Percentiles rank a stretch among this genome's conserved stretches.
Conservation (phyloP, 2,113 vertebrate species). For the Tyto alba region DNA sequence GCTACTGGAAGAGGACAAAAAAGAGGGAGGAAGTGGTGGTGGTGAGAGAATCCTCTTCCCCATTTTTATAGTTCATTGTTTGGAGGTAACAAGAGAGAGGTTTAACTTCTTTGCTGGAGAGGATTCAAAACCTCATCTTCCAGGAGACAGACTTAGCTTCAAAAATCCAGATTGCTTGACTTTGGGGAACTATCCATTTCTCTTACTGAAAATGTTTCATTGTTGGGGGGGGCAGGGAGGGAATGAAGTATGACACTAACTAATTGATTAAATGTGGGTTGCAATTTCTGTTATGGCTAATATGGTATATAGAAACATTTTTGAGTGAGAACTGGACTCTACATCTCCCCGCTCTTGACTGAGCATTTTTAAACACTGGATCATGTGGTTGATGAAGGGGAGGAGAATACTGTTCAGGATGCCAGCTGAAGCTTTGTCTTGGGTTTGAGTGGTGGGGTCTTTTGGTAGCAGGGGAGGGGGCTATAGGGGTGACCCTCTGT, state of each 20-base stretch:
- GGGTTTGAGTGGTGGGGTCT: too few species aligned
- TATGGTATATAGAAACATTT: not conserved
- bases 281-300: not conserved
- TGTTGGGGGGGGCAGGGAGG: not conserved
- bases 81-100: not conserved
- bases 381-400: not conserved
- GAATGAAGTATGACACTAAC: not conserved
- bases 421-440: too few species aligned
- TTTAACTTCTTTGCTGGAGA: not conserved
- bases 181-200: not conserved
- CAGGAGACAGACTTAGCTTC: not conserved
- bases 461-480: too few species aligned
- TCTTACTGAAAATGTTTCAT: not conserved
- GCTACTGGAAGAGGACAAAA: not conserved
- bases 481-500: too few species aligned
- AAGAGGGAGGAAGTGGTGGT: not conserved
- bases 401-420: not conserved
- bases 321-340: not conserved
- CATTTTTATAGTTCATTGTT: not conserved
- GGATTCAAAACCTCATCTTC: not conserved
- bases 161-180: not conserved
- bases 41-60: not conserved
- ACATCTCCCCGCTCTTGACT: not conserved
- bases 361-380: not conserved
- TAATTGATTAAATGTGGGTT: not conserved